A percentile compares a stretch with the other conserved stretches of the same genome.
Evolutionary conservation across 1,140 invertebrate genomes (phyloP).

Genomic region (Steinernema feltiae): DNA sequence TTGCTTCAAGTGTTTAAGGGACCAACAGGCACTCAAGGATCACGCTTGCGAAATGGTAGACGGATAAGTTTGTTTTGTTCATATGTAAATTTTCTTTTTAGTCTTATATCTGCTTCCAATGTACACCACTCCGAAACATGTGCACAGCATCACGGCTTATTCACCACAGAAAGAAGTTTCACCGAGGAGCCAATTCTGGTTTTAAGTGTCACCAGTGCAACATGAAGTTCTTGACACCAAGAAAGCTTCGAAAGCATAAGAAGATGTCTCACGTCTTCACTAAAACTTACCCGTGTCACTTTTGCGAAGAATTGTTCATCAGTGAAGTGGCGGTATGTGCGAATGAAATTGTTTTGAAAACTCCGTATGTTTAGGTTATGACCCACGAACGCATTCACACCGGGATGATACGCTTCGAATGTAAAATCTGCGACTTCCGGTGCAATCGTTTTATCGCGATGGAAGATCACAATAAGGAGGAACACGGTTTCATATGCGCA

Average conservation of each 20-base stretch:
- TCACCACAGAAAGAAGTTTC: slow-evolving; percentile 52
- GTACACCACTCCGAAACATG: slow-evolving; percentile 52
- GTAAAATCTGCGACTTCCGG: slow-evolving; percentile 57
- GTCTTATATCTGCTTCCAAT: slow-evolving; percentile 56
- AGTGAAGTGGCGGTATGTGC: slow-evolving; percentile 47
- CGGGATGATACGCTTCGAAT: slow-evolving; percentile 57
- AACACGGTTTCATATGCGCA: slow-evolving; percentile 55
- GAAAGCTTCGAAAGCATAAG: slow-evolving; percentile 57
- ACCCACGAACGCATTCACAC: slow-evolving; percentile 57
- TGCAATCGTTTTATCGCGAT: slow-evolving; percentile 54
- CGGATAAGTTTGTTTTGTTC: background rate
- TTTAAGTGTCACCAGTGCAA: slow-evolving; percentile 57
- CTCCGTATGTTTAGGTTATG: slow-evolving; percentile 42
- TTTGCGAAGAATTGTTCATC: slow-evolving; percentile 56
- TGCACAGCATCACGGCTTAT: slow-evolving; percentile 48
- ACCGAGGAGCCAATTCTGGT: slow-evolving; percentile 55
- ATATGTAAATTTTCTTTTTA: slow-evolving; percentile 32
- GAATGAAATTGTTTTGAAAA: background rate
- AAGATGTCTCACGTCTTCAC: slow-evolving; percentile 58
- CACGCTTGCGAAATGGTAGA: slow-evolving; percentile 54
- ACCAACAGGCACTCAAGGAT: slow-evolving; percentile 40
- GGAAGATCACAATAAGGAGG: slow-evolving; percentile 56
- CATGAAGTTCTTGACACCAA: slow-evolving; percentile 53
- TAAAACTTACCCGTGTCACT: slow-evolving; percentile 56
- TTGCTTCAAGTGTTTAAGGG: slow-evolving; percentile 50